Evolutionary conservation across 2,797 vertebrate genomes (phyloP), one percentile per base, ranked within the genome.

Genomic region (Xenentodon cancila): DNA sequence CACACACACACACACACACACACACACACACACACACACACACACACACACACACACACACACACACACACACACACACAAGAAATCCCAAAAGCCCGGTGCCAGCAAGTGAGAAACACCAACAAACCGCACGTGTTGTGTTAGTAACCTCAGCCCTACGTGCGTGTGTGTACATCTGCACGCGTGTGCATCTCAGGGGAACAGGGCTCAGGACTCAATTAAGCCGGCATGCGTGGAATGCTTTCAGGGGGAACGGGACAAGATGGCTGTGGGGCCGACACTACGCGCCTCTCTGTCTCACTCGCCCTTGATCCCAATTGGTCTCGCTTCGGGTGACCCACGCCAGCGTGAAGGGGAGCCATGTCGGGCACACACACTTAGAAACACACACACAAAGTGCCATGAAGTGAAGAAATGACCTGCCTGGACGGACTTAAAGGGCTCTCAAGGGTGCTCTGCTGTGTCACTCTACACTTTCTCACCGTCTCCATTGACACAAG

Each of bases 131-230:
- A 81, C 77, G 81, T 89, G 86, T 86, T 91, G 87, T 89, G 87
- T 89, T 89, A 88, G 89, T 91, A 91, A 92, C 86, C 89, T 85
- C 87, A 89, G 80, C 87, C 80, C 79, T 77, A 45, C 64, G 68
- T 59, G 64, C 53, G 50, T 42, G 66, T 64, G 27, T 43, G 37
- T 45, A 56, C 49, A 55, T 40, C 60, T 77, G 63, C 42, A 61
- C 53, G 63, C 58, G 65, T 63, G 78, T 19, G 73, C 20, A 68
- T 86, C 72, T 72, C 84, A 52, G 62, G 80, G 85, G 88, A 87
- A 73, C 67, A 46, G 77, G 86, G 88, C 89, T 91, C 89, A 89
- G 88, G 87, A 90, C 90, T 91, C 90, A 91, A 94, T 94, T 93
- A 93, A 90, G 83, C 66, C 70, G 84, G 87, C 82, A 92, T 92